A percentile compares a stretch with the other conserved stretches of the same genome.
Conservation (phyloP, 1,140 invertebrate genomes). For the Aporrectodea caliginosa region DNA sequence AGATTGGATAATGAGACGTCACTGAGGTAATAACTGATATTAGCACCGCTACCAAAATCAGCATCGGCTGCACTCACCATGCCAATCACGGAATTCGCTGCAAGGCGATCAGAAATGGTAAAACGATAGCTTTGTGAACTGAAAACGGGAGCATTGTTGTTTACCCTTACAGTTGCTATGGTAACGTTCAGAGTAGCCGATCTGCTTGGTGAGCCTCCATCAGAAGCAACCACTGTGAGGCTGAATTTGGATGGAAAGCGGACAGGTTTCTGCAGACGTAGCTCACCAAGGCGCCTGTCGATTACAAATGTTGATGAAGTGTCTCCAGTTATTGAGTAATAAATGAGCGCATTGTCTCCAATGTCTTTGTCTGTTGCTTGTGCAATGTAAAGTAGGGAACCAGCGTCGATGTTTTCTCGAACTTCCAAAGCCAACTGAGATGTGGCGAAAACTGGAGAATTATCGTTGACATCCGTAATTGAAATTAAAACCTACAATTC, state of each 20-base stretch:
- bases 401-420: background rate
- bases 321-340: constrained; percentile 10
- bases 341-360: constrained; percentile 6
- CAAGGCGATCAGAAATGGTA: constrained; percentile 60
- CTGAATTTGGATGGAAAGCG: constrained; percentile 63
- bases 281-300: background rate
- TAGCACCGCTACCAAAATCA: constrained; percentile 88
- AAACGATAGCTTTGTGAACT: constrained; percentile 71
- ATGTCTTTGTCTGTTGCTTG: background rate
- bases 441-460: background rate
- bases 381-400: background rate
- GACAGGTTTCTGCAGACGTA: background rate
- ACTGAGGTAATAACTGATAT: constrained; percentile 78
- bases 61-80: constrained; percentile 83
- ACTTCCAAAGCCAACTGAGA: background rate
- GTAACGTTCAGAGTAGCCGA: constrained; percentile 76
- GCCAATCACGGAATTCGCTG: constrained; percentile 67
- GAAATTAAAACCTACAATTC: background rate
- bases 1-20: constrained; percentile 44
- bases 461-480: background rate
- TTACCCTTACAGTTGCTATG: constrained; percentile 87
- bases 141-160: constrained; percentile 82
- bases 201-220: constrained; percentile 70
- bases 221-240: constrained; percentile 74
- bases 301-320: background rate